Evolutionary conservation across 1,140 invertebrate species (phyloP).

Genomic region (Drosophila murphyi): DNA sequence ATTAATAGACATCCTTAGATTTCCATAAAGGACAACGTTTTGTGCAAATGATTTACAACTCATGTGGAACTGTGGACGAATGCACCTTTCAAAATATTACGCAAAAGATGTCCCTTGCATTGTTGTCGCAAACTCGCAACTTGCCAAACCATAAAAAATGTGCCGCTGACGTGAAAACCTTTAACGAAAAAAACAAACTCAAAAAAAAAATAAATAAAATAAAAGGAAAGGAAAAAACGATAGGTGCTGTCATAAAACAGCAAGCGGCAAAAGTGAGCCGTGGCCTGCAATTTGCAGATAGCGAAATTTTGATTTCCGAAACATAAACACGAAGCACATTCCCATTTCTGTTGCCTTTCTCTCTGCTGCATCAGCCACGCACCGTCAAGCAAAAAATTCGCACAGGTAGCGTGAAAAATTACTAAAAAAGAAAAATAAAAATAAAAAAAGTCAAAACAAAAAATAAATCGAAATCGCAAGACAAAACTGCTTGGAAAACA

Average conservation of each 20-base stretch:
- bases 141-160: slow-evolving; percentile 79
- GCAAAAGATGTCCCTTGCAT: slow-evolving; percentile 67
- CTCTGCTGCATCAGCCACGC: slow-evolving; percentile 39
- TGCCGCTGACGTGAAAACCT: slow-evolving; percentile 60
- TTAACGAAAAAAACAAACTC: slow-evolving; percentile 30
- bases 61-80: slow-evolving; percentile 40
- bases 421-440: slow-evolving; percentile 53
- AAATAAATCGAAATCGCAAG: slow-evolving; percentile 33
- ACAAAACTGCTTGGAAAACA: slow-evolving; percentile 39
- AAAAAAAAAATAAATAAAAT: slow-evolving; percentile 50
- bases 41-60: slow-evolving; percentile 65
- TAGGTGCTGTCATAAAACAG: slow-evolving; percentile 71
- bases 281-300: slow-evolving; percentile 77
- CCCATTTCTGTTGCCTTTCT: slow-evolving; percentile 23
- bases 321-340: slow-evolving; percentile 76
- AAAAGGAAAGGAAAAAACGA: slow-evolving; percentile 33
- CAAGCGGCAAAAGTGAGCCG: slow-evolving; percentile 66
- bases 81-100: slow-evolving; percentile 81
- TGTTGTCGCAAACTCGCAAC: slow-evolving; percentile 57
- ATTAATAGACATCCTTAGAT: neutral
- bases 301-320: slow-evolving; percentile 80
- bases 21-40: neutral
- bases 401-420: slow-evolving; percentile 84
- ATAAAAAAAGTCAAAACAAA: slow-evolving; percentile 24
- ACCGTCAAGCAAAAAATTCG: slow-evolving; percentile 75